Conservation (phyloP, 2,113 vertebrate genomes). For the Hydropotes inermis region DNA sequence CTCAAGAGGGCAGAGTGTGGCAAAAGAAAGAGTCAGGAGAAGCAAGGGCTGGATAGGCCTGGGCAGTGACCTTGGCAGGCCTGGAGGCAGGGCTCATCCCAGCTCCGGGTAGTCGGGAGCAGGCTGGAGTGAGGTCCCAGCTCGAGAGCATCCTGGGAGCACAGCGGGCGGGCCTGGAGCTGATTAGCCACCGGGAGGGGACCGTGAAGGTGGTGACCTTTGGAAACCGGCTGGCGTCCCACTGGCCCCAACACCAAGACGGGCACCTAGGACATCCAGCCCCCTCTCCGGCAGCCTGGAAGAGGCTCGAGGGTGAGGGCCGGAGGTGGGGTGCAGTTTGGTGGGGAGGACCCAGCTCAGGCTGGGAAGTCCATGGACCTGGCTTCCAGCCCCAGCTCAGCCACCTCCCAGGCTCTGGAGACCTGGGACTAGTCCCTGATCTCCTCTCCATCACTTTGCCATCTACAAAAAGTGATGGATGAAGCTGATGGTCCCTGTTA, state of each 20-base stretch:
- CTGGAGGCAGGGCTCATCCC: not conserved
- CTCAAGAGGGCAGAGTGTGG: not conserved
- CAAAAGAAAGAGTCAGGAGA: not conserved
- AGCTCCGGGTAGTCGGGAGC: not conserved
- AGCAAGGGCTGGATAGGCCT: not conserved
- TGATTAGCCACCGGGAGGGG: not conserved
- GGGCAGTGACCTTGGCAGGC: not conserved
- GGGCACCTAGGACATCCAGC: not conserved
- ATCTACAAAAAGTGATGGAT: not conserved
- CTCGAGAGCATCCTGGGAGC: not conserved
- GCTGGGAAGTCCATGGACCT: no score
- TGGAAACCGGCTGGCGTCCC: not conserved
- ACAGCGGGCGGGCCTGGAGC: not conserved
- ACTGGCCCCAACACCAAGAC: not conserved
- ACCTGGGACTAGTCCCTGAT: not conserved
- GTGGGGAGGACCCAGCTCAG: no score
- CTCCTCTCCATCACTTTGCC: rapidly evolving
- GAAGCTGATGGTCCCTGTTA: not conserved
- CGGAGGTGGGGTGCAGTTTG: not conserved
- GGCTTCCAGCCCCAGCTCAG: not conserved
- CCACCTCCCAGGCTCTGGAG: not conserved
- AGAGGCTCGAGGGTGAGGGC: not conserved
- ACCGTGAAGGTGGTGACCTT: not conserved
- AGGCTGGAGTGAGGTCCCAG: not conserved
- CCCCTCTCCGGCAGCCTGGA: not conserved